Evolutionary conservation across 53 echinoderm and acorn worm genomes (phyloP), one percentile per base, ranked within the genome.

Genomic region (Apostichopus leukothele): DNA sequence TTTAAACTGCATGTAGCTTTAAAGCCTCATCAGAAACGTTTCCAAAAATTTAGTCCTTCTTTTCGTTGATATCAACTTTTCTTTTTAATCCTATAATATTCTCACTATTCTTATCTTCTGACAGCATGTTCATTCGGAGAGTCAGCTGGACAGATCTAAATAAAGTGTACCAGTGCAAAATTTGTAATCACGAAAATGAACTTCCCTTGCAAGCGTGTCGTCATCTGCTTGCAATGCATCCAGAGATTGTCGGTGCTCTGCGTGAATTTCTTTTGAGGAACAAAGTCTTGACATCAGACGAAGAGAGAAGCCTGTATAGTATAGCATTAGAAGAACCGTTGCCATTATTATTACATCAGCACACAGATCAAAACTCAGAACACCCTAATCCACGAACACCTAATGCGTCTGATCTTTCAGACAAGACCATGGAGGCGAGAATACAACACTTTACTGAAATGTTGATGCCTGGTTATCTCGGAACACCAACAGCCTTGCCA

Each of bases 131-230:
- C 19, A 87, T 87, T 16, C 74, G 88, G 18, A 75, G 88, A 53
- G 88, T 87, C 20, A 87, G 74, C 21, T 87, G 88, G 88, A 25
- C 22, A 39, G 88, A 87, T 19, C 75, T 87, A 4, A 75, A 54
- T 22, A 87, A 87, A 55, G 59, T 74, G 75, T 87, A 87, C 75
- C 74, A 87, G 59, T 87, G 88, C 53, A 87, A 87, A 27, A 87
- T 87, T 25, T 87, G 88, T 75, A 75, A 74, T 23, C 73, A 23
- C 13, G 88, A 87, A 53, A 74, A 52, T 21, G 75, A 53, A 23
- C 73, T 75, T 27, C 74, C 88, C 27, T 51, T 74, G 52, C 52
- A 75, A 22, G 75, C 88, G 7, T 87, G 88, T 75, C 88, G 74
- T 0, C 88, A 87, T 53, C 88, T 87, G 3, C 74, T 87, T 16